These are phyloP conservation scores for Zaprionus capensis DNA, from an alignment of 1,140 invertebrate genomes.

Conservation along the genomic window DNA sequence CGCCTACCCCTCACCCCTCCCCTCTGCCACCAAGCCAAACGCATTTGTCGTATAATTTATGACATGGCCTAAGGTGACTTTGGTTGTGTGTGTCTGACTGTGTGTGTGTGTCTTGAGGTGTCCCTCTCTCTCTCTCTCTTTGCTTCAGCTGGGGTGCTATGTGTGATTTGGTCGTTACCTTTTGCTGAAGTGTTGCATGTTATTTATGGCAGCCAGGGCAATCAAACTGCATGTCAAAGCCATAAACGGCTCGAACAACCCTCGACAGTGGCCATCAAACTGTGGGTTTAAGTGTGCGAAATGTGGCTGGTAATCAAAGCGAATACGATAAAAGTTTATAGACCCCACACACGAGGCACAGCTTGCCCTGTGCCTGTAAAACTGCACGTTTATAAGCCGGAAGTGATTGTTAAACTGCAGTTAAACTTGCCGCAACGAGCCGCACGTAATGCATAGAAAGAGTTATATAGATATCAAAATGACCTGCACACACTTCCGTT, in stretches of 20 bases:
- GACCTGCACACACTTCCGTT: neutral
- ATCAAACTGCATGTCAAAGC: slow-evolving; percentile 74
- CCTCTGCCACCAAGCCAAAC: slow-evolving; percentile 63
- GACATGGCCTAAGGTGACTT: slow-evolving; percentile 44
- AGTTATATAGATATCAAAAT: neutral
- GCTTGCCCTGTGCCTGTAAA: slow-evolving; percentile 6
- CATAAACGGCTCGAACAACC: slow-evolving; percentile 32
- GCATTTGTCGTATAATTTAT: slow-evolving; percentile 82
- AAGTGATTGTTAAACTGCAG: slow-evolving; percentile 40
- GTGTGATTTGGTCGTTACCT: slow-evolving; percentile 69
- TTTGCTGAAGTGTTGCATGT: slow-evolving; percentile 72
- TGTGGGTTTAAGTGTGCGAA: slow-evolving; percentile 59
- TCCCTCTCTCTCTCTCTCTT: neutral
- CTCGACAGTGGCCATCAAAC: slow-evolving; percentile 63
- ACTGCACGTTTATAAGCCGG: slow-evolving; percentile 41
- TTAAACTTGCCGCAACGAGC: slow-evolving; percentile 14
- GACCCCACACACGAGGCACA: slow-evolving; percentile 13
- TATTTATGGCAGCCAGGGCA: slow-evolving; percentile 63
- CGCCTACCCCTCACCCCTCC: neutral
- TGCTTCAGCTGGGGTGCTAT: slow-evolving; percentile 46
- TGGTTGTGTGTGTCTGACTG: slow-evolving; percentile 24
- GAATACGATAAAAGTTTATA: slow-evolving; percentile 65
- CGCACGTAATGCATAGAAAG: neutral
- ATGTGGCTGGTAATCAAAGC: slow-evolving; percentile 54
- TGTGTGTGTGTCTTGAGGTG: slow-evolving; percentile 46